phyloP scores from a whole-genome alignment of 53 echinoderm and acorn worm species.

The Astropecten irregularis region DNA sequence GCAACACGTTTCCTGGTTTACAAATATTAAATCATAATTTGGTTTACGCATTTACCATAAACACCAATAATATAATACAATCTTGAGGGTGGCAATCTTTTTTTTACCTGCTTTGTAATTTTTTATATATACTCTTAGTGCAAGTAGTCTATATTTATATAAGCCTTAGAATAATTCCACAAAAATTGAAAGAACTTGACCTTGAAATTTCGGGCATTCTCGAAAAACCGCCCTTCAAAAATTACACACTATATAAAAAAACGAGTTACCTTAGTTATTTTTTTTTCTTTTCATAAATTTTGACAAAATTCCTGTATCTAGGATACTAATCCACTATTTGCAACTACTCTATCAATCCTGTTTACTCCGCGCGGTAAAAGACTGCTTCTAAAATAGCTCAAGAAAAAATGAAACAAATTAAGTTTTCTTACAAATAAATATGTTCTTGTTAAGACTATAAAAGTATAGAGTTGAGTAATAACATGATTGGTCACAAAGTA shows the following conservation, averaged over 20 bases:
- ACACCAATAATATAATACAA: constrained; percentile 49
- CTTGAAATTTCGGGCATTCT: constrained; percentile 24
- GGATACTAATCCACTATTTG: not conserved
- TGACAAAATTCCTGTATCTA: constrained; percentile 13
- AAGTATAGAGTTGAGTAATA: no score
- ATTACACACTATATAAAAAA: constrained; percentile 38
- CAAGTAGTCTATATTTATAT: constrained; percentile 34
- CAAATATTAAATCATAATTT: constrained; percentile 50
- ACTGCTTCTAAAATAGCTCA: not conserved
- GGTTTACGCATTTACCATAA: constrained; percentile 9
- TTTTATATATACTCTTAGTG: constrained; percentile 22
- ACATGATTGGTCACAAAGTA: no score
- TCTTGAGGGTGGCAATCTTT: constrained; percentile 9
- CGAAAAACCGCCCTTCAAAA: constrained; percentile 13
- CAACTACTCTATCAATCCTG: not conserved
- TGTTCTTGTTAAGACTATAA: not conserved
- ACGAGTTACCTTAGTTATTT: not conserved
- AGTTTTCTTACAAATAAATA: not conserved
- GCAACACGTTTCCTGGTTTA: constrained; percentile 40
- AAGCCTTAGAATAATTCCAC: constrained; percentile 39
- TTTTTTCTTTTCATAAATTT: not conserved
- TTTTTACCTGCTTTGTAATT: constrained; percentile 25
- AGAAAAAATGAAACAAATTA: not conserved
- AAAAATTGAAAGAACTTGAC: constrained; percentile 51
- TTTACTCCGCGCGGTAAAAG: constrained; percentile 8